Evolutionary conservation across 1,140 invertebrate genomes (phyloP).

Genomic region (Colletes gigas): DNA sequence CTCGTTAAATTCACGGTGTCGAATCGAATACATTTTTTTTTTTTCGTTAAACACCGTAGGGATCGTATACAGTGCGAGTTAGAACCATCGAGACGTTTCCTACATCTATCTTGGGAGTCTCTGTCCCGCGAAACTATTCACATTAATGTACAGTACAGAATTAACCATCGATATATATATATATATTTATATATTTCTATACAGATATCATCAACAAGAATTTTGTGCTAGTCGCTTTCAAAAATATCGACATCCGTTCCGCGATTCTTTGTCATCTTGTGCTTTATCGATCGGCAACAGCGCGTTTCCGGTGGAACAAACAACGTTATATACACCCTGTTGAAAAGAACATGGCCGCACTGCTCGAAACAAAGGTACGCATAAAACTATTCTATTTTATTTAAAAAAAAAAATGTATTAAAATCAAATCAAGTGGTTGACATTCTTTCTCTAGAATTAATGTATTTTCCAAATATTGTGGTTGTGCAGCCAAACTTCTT

Average conservation of each 20-base stretch:
- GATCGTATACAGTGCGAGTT: slow-evolving; percentile 35
- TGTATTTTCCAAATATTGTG: too few species aligned
- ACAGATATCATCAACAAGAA: slow-evolving; percentile 47
- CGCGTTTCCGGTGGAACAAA: slow-evolving; percentile 24
- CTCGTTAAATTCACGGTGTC: slow-evolving; percentile 5
- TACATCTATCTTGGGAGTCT: slow-evolving; percentile 23
- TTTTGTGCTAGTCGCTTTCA: slow-evolving; percentile 1
- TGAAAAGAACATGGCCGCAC: too few species aligned
- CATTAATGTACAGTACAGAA: slow-evolving; percentile 66
- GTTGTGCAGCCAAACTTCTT: too few species aligned
- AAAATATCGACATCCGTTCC: slow-evolving; percentile 24
- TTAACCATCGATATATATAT: slow-evolving; percentile 60
- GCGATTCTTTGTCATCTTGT: background rate
- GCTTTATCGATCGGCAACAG: background rate
- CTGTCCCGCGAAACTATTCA: slow-evolving; percentile 55
- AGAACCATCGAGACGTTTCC: slow-evolving; percentile 55
- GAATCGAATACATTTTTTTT: background rate
- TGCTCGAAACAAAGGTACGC: too few species aligned
- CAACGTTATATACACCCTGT: too few species aligned
- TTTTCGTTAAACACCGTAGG: background rate
- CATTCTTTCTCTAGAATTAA: too few species aligned
- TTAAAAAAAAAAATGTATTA: too few species aligned
- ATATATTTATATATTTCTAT: slow-evolving; percentile 47
- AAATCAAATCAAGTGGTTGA: too few species aligned
- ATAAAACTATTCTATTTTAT: too few species aligned